Evolutionary conservation across 2,888 invertebrate species (phyloP).

Genomic region (Ctena decussata): DNA sequence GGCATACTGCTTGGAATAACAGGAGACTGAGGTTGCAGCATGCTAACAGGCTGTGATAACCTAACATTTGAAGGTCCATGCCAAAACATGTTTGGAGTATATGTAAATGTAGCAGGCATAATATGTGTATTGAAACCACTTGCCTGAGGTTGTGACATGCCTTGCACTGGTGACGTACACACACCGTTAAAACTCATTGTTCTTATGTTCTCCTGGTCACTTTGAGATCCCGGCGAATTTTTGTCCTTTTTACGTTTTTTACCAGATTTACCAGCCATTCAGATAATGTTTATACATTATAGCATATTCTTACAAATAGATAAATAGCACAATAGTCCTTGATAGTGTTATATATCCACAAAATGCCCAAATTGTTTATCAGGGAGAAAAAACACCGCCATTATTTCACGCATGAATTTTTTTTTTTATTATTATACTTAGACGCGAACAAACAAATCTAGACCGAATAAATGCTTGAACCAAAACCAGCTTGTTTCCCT

Average conservation of each 20-base stretch:
- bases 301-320: neutral
- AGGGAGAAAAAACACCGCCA: no score
- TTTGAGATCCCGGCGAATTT: neutral
- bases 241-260: slow-evolving; percentile 3
- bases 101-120: neutral
- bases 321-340: no score
- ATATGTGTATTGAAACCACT: neutral
- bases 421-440: no score
- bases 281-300: neutral
- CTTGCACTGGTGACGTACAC: neutral
- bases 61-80: neutral
- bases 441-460: no score
- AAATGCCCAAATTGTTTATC: no score
- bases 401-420: no score
- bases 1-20: neutral
- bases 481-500: no score
- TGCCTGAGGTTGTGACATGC: neutral
- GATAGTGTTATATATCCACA: no score
- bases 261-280: neutral
- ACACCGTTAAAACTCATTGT: neutral
- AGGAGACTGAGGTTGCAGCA: neutral
- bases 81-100: neutral
- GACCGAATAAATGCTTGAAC: no score
- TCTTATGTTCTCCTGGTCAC: neutral
- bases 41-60: neutral